Percentiles rank a stretch among this genome's conserved stretches.
Conservation (phyloP, 2,113 vertebrate species). For the Gallinago undulata region DNA sequence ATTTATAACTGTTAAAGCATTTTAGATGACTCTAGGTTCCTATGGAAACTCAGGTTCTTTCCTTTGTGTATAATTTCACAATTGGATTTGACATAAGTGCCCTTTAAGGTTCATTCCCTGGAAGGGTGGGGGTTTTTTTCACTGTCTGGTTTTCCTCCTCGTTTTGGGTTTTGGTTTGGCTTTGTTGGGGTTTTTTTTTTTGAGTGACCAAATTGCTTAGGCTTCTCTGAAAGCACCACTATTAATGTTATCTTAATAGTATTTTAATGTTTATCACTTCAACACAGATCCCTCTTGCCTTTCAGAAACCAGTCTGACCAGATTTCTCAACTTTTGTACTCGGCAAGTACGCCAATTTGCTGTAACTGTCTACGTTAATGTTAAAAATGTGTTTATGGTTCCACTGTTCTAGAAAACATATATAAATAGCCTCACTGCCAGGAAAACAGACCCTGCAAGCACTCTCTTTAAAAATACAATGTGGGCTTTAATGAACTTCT, state of each 20-base stretch:
- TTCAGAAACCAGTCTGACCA: slow-evolving; percentile 54
- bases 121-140: not conserved
- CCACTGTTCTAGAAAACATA: not conserved
- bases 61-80: slow-evolving; percentile 10
- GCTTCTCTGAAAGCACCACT: not conserved
- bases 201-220: not conserved
- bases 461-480: not conserved
- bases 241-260: slow-evolving; percentile 39
- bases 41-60: slow-evolving; percentile 2
- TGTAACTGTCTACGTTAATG: not conserved
- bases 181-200: not conserved
- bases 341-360: not conserved
- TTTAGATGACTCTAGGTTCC: not conserved
- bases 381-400: not conserved
- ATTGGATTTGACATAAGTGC: not conserved
- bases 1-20: not conserved
- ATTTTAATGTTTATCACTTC: slow-evolving; percentile 40
- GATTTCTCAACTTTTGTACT: slow-evolving; percentile 39
- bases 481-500: not conserved
- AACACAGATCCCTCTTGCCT: not conserved
- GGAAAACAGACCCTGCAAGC: not conserved
- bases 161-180: not conserved
- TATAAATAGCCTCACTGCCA: not conserved
- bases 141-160: not conserved
- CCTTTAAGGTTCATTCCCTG: not conserved